A percentile compares a stretch with the other conserved stretches of the same genome.
phyloP scores from a whole-genome alignment of 2,113 vertebrate species.

The Lepidothrix coronata region DNA sequence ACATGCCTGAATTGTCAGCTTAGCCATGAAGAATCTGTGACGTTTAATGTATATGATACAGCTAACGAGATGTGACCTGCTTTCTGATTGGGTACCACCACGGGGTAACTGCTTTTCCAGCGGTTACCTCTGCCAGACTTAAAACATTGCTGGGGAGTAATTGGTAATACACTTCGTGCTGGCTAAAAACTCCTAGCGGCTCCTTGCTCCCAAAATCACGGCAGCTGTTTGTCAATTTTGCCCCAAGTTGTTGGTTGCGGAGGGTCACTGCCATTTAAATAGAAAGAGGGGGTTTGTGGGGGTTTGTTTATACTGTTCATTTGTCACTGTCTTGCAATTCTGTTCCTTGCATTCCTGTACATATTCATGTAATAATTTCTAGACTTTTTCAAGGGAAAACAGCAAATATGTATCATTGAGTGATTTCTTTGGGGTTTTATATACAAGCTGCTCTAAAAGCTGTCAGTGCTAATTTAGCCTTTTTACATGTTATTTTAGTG shows the following conservation, averaged over 20 bases:
- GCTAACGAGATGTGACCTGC: conserved; percentile 73
- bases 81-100: conserved; percentile 72
- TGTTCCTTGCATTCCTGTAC: background rate
- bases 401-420: background rate
- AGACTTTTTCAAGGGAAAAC: background rate
- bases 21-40: conserved; percentile 66
- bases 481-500: background rate
- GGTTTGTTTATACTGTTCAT: background rate
- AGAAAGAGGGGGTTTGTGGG: background rate
- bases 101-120: conserved; percentile 42
- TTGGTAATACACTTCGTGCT: background rate
- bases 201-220: background rate
- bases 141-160: background rate
- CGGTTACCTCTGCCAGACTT: background rate
- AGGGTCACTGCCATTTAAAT: background rate
- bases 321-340: background rate
- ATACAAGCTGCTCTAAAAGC: background rate
- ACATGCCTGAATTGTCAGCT: conserved; percentile 59
- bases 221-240: conserved; percentile 3
- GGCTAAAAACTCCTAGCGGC: background rate
- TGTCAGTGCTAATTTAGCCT: background rate
- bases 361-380: background rate
- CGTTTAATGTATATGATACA: conserved; percentile 69
- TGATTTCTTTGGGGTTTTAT: background rate
- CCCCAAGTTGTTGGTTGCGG: background rate